Conservation (phyloP, 1,140 invertebrate genomes). For the Tyrophagus putrescentiae region DNA sequence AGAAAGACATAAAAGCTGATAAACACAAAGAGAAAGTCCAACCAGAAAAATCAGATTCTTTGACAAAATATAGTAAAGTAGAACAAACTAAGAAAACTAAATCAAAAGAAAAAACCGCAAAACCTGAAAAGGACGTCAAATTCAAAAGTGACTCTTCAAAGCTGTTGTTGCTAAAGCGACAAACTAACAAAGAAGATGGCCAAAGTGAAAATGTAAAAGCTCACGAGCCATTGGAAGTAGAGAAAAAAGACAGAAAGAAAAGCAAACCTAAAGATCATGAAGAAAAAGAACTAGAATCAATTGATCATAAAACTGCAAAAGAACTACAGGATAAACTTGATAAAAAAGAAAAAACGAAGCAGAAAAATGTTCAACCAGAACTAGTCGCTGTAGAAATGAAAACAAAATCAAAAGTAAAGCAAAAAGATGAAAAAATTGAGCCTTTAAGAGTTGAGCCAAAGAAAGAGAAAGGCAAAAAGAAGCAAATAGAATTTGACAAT, state of each 20-base stretch:
- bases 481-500: not conserved
- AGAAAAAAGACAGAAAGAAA: not conserved
- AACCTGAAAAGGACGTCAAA: not conserved
- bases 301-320: not conserved
- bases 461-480: too few species aligned
- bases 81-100: not conserved
- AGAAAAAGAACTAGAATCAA: not conserved
- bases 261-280: constrained; percentile 3
- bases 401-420: too few species aligned
- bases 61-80: constrained; percentile 4
- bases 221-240: not conserved
- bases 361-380: too few species aligned
- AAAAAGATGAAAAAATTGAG: too few species aligned
- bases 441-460: too few species aligned
- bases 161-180: not conserved
- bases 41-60: not conserved
- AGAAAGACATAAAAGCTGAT: constrained; percentile 4
- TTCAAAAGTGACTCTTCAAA: not conserved
- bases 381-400: too few species aligned
- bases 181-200: not conserved
- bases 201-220: not conserved
- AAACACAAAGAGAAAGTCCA: not conserved
- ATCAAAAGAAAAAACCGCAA: not conserved
- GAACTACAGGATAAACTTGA: too few species aligned
- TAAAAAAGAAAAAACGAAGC: too few species aligned